A percentile compares a stretch with the other conserved stretches of the same genome.
phyloP scores from a whole-genome alignment of 2,888 invertebrate species.

The Cataglyphis albicans region DNA sequence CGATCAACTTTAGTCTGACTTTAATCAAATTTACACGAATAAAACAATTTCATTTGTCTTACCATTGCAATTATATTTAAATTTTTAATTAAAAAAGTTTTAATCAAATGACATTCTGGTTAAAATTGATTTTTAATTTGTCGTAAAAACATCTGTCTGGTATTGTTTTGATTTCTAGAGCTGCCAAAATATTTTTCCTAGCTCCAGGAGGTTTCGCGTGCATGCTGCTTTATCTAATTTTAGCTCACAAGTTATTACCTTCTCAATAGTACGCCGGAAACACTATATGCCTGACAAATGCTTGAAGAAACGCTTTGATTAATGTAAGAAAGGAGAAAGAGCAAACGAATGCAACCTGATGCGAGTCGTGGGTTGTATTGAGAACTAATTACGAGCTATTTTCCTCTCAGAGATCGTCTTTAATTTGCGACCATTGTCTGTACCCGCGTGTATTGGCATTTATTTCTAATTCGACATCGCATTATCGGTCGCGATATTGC shows the following conservation, averaged over 20 bases:
- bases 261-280: not conserved
- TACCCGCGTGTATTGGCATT: not conserved
- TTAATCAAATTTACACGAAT: not conserved
- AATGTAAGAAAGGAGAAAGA: not conserved
- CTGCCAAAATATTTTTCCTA: not conserved
- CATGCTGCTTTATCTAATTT: not conserved
- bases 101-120: too few relatives aligned
- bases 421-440: constrained; percentile 28
- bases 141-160: not conserved
- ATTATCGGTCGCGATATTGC: constrained; percentile 15
- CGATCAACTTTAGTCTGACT: not conserved
- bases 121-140: not conserved
- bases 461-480: not conserved
- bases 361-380: not conserved
- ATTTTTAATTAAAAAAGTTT: not conserved
- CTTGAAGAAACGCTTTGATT: not conserved
- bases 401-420: not conserved
- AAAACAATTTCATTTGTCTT: constrained; percentile 8
- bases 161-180: not conserved
- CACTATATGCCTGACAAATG: not conserved
- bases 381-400: constrained; percentile 17
- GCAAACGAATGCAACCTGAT: not conserved
- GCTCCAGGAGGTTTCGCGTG: not conserved
- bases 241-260: not conserved
- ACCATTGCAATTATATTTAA: not conserved